Percentiles rank a stretch among this genome's conserved stretches.
Conservation (phyloP, 2,888 invertebrate genomes). For the Leptinotarsa haldemani region DNA sequence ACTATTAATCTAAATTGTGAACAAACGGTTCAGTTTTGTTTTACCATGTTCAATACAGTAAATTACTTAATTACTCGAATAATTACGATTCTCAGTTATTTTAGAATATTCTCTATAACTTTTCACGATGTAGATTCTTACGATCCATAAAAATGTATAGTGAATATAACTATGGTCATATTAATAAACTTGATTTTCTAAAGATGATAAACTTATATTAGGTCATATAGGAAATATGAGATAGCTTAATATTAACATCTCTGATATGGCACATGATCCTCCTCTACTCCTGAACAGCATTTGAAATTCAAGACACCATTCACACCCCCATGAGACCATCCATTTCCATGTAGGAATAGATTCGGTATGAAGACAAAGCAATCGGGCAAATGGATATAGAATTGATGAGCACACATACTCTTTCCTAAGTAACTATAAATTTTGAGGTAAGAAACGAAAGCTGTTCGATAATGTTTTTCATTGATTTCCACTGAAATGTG, state of each 20-base stretch:
- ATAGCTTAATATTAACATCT: not conserved
- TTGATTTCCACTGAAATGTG: not conserved
- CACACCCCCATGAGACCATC: slow-evolving; percentile 30
- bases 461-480: not conserved
- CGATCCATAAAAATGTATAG: not conserved
- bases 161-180: too few relatives aligned
- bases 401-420: slow-evolving; percentile 39
- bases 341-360: slow-evolving; percentile 32
- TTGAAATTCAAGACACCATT: slow-evolving; percentile 19
- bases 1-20: too few relatives aligned
- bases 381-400: slow-evolving; percentile 39
- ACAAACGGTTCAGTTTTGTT: too few relatives aligned
- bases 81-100: too few relatives aligned
- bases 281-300: not conserved
- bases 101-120: too few relatives aligned
- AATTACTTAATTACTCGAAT: too few relatives aligned
- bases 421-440: slow-evolving; percentile 37
- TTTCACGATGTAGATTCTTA: not conserved
- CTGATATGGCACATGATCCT: slow-evolving; percentile 1
- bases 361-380: slow-evolving; percentile 32
- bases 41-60: too few relatives aligned
- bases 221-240: not conserved
- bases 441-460: slow-evolving; percentile 5
- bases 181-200: not conserved
- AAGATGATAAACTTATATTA: not conserved